Evolutionary conservation across 2,113 vertebrate genomes (phyloP), one percentile per base, ranked within the genome.

Genomic region (Lutjanus erythropterus): DNA sequence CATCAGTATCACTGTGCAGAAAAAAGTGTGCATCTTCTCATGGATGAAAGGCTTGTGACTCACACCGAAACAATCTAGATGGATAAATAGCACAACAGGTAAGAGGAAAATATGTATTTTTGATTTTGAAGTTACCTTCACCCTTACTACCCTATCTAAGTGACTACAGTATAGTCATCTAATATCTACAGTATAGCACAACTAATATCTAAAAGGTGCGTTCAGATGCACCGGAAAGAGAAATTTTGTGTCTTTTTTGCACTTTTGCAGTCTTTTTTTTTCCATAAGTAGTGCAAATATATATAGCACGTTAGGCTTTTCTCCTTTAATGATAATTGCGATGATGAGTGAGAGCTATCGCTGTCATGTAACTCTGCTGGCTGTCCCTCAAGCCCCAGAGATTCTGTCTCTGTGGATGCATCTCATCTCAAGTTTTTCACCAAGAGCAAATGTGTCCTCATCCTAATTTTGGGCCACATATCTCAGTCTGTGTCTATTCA

Each of bases 141-240:
- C 70, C 11, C 59, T 53, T 35, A 62, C 52, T 56, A 76, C 41
- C 70, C 62, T n/a, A 27, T 71, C 85, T 90, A 86, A 6, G n/a
- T 39, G 0, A 33, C 29, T 59, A 37, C 5, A 78, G 18, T 19
- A 11, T 1, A 46, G 19, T 33, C 21, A 25, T 68, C 56, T 66
- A 50, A 23, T 23, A n/a, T 49, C 75, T 50, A n/a, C n/a, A n/a
- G n/a, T 84, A 83, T 41, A 9, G 50, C 29, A 71, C 39, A 7
- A 56, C 49, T 67, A 37, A 35, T 11, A 49, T 61, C 25, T 9
- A 49, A 52, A 44, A 89, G 80, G 85, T 82, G 86, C 69, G 70
- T 72, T 90, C 89, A 91, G 92, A 88, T 83, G 76, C 88, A 89
- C 70, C 64, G 60, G 70, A 84, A 88, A 89, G 87, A 83, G 83